Base-by-base conservation (phyloP, 2,888 invertebrate genomes). In the Catonia carolina region DNA sequence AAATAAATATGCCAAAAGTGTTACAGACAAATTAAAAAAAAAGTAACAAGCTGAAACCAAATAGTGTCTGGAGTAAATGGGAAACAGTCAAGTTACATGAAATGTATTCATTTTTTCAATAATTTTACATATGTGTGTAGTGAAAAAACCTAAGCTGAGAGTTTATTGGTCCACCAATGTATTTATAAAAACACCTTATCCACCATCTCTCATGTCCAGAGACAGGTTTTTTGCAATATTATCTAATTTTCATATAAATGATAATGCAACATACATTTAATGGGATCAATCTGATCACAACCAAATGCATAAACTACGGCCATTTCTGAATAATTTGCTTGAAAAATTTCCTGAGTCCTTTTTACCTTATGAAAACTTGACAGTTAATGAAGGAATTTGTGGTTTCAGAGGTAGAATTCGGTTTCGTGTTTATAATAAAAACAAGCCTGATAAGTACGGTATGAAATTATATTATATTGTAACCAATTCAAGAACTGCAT, bases 391-490 rank as follows among this genome's bases (percentile, higher is more conserved):
- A 37, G 53, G 53, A 23, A 53, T 41, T 18, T 53, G 53, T 53
- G 53, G 53, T 18, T 53, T 53, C 45, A 31, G 45, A 42, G 53
- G 53, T 15, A 42, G 45, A 17, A 37, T 53, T 18, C 18, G 45
- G 15, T 53, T 53, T 31, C 7, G 53, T 31, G 53, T 53, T 7
- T 42, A 45, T 23, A 47, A 47, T 14, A 47, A 18, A 27, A 49
- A 49, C 31, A 49, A 49, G 17, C 49, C 49, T 14, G 53, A 53
- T 53, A 42, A 45, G 17, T 53, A 53, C 18, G 53, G 45, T 14
- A 53, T 42, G 12, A 53, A 53, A 42, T 47, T 47, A 20, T 51
- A n/a, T n/a, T 54, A 54, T 17, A 47, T 54, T 33, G 45, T 45
- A n/a, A 47, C 18, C 35, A 47, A 54, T 36, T 42, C 53, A 31